phyloP scores from a whole-genome alignment of 2,888 invertebrate species.

The Malacosoma neustria region DNA sequence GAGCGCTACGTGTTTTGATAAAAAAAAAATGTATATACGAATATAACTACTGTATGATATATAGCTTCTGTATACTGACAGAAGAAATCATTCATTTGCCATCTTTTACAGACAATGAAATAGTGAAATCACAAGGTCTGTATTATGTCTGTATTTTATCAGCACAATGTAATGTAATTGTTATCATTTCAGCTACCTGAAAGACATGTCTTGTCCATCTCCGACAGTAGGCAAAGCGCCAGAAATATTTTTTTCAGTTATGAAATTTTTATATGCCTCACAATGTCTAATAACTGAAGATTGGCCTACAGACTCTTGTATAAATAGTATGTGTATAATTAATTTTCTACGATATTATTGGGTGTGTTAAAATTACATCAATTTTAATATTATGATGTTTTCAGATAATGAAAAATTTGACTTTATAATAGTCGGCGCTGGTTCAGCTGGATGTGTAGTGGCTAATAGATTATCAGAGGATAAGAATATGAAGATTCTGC shows the following conservation, averaged over 20 bases:
- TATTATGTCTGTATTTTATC: too few species aligned
- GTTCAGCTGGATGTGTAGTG: slow-evolving; percentile 74
- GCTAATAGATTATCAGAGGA: slow-evolving; percentile 70
- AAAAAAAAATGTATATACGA: too few species aligned
- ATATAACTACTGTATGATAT: too few species aligned
- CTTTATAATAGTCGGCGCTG: slow-evolving; percentile 74
- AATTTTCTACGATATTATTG: background rate
- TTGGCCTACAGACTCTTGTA: slow-evolving; percentile 9
- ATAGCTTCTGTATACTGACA: too few species aligned
- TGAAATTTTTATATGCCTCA: slow-evolving; percentile 19
- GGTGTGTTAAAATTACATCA: background rate
- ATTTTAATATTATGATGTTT: slow-evolving; percentile 7
- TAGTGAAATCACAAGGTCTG: too few species aligned
- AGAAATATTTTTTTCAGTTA: slow-evolving; percentile 14
- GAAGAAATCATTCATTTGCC: too few species aligned
- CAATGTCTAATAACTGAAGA: slow-evolving; percentile 12
- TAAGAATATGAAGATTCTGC: slow-evolving; percentile 10
- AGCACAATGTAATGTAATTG: too few species aligned
- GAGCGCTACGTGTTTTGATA: too few species aligned
- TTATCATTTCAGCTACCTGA: slow-evolving; percentile 5
- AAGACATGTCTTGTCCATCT: slow-evolving; percentile 2
- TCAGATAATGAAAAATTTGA: slow-evolving; percentile 34
- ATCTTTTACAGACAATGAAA: too few species aligned
- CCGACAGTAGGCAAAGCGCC: slow-evolving; percentile 10
- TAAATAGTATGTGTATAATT: slow-evolving; percentile 6